phyloP scores from a whole-genome alignment of 2,888 invertebrate species.

The Sinelater perroti region DNA sequence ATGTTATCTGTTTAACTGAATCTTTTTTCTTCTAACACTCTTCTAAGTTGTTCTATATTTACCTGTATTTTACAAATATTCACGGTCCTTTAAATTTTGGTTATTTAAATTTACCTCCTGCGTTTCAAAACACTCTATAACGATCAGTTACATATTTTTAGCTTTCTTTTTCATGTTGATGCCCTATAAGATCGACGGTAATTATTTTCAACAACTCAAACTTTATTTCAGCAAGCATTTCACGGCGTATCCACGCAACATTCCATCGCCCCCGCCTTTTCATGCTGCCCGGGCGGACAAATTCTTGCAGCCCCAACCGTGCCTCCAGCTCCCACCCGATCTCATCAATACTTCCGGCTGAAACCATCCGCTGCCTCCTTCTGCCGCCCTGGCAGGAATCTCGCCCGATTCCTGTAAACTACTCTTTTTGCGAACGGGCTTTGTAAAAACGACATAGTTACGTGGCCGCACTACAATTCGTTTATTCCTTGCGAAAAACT shows the following conservation, averaged over 20 bases:
- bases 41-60: no score
- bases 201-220: no score
- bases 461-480: conserved; percentile 41
- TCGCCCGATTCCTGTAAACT: conserved; percentile 53
- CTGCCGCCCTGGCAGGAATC: conserved; percentile 47
- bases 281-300: conserved; percentile 42
- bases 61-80: no score
- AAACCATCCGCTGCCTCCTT: conserved; percentile 32
- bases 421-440: conserved; percentile 49
- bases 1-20: no score
- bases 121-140: no score
- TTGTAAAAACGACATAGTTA: conserved; percentile 45
- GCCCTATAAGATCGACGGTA: no score
- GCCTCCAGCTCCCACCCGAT: conserved; percentile 36
- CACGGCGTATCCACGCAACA: not conserved
- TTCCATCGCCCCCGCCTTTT: conserved; percentile 18
- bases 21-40: no score
- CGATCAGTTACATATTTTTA: no score
- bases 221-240: no score
- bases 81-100: no score
- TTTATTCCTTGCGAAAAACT: conserved; percentile 39
- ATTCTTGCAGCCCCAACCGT: conserved; percentile 45
- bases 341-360: conserved; percentile 48
- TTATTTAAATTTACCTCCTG: no score
- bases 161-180: no score